Conservation (phyloP, 2,797 vertebrate genomes). For the Pantherophis vulpinus region DNA sequence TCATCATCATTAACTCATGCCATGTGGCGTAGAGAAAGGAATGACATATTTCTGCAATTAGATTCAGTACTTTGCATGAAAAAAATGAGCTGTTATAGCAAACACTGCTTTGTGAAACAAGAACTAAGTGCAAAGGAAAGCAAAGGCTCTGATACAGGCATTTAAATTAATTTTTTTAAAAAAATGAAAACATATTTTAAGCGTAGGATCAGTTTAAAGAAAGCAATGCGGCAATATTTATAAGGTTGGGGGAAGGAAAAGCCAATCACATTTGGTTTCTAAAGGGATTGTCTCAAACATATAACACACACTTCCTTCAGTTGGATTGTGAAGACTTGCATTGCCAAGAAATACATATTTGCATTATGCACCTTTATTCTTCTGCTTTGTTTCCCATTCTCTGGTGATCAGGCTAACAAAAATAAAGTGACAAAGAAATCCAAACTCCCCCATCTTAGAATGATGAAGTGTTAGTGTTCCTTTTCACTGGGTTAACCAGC, state of each 20-base stretch:
- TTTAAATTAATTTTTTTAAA: conserved; percentile 45
- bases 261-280: conserved; percentile 29
- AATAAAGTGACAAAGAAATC: neutral
- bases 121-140: conserved; percentile 46
- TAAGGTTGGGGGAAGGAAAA: neutral
- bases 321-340: neutral
- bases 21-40: conserved; percentile 57
- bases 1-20: conserved; percentile 70
- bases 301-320: neutral
- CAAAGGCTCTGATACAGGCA: conserved; percentile 54
- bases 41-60: conserved; percentile 60
- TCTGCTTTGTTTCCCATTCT: neutral
- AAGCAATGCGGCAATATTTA: conserved; percentile 63
- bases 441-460: neutral
- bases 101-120: conserved; percentile 53
- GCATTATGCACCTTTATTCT: neutral
- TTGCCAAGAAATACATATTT: neutral
- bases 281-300: neutral
- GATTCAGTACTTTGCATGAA: conserved; percentile 67
- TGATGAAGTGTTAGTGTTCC: neutral
- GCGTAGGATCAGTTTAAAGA: conserved; percentile 43
- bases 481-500: neutral
- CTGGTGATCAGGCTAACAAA: neutral
- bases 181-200: conserved; percentile 57
- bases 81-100: conserved; percentile 64